Evolutionary conservation across 2,888 invertebrate species (phyloP).

Genomic region (Diarsia rubi): DNA sequence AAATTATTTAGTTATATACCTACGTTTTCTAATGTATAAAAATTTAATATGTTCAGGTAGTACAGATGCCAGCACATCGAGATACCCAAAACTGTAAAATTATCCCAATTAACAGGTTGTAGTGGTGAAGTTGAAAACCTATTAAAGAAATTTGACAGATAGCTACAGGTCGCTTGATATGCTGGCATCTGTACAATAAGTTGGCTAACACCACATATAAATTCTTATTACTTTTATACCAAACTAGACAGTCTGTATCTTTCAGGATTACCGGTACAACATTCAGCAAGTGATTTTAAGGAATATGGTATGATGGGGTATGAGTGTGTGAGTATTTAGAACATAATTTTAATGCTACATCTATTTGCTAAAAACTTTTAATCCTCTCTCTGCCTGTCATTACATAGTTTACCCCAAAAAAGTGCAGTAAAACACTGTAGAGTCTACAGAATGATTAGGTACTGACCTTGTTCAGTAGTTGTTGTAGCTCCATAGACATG

Average conservation of each 20-base stretch:
- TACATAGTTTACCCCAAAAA: background rate
- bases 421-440: background rate
- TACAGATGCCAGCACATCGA: background rate
- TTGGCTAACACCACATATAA: background rate
- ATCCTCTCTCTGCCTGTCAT: background rate
- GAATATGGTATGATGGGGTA: background rate
- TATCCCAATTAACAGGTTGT: too few species aligned
- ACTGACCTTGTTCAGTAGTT: slow-evolving; percentile 94
- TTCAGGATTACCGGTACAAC: background rate
- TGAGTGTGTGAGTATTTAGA: background rate
- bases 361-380: background rate
- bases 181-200: background rate
- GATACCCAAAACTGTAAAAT: too few species aligned
- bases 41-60: background rate
- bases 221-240: background rate
- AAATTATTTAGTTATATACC: background rate
- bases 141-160: too few species aligned
- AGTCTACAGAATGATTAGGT: background rate
- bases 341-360: background rate
- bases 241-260: background rate
- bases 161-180: too few species aligned
- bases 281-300: background rate
- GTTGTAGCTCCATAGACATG: slow-evolving; percentile 97
- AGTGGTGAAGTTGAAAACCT: too few species aligned
- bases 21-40: background rate